A percentile compares a stretch with the other conserved stretches of the same genome.
These are phyloP conservation scores for Drosophila aff. DNA, from an alignment of 1,140 invertebrate species.

Conservation along the genomic window DNA sequence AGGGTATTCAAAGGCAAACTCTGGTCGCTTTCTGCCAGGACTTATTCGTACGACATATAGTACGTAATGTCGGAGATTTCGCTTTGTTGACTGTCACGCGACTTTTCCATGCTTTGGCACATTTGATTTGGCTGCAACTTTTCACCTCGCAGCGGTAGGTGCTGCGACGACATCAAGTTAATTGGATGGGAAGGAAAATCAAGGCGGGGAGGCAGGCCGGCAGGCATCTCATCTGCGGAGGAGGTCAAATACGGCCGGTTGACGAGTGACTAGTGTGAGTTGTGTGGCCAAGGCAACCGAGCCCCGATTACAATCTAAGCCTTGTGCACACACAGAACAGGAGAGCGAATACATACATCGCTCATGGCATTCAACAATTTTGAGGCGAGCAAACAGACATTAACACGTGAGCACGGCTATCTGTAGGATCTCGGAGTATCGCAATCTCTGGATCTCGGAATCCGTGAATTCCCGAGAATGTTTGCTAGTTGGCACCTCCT, in stretches of 20 bases:
- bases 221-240: slow-evolving; percentile 2
- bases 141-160: slow-evolving; percentile 62
- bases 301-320: slow-evolving; percentile 53
- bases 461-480: slow-evolving; percentile 37
- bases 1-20: slow-evolving; percentile 27
- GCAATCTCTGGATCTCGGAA: slow-evolving; percentile 28
- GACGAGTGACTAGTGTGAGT: slow-evolving; percentile 24
- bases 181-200: slow-evolving; percentile 61
- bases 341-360: not conserved
- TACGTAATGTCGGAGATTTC: slow-evolving; percentile 19
- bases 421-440: slow-evolving; percentile 24
- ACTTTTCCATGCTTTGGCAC: slow-evolving; percentile 65
- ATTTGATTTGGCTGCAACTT: slow-evolving; percentile 77
- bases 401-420: slow-evolving; percentile 60
- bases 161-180: slow-evolving; percentile 62
- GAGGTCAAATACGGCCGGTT: slow-evolving; percentile 8
- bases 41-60: slow-evolving; percentile 1
- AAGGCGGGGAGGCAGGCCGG: slow-evolving; percentile 4
- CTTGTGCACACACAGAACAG: slow-evolving; percentile 12
- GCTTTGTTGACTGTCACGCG: slow-evolving; percentile 70
- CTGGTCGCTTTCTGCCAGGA: slow-evolving; percentile 12
- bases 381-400: slow-evolving; percentile 59
- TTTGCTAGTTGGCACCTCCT: slow-evolving; percentile 47
- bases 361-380: slow-evolving; percentile 51
- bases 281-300: slow-evolving; percentile 46